These are phyloP conservation scores for Apotomis betuletana DNA, from an alignment of 2,888 invertebrate species.

Conservation along the genomic window DNA sequence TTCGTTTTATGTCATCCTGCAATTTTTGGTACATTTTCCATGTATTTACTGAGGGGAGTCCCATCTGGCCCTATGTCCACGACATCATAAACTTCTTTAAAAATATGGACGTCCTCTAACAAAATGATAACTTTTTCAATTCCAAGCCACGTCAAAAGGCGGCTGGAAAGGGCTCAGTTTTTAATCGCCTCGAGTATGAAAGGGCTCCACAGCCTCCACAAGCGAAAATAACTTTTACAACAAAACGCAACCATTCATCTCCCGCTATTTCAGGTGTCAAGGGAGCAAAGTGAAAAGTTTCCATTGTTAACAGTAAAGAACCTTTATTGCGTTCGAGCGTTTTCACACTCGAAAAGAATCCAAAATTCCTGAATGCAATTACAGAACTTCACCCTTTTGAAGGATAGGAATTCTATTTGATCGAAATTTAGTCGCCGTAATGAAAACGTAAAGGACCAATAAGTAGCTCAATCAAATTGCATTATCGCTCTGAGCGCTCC, in stretches of 20 bases:
- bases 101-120: background rate
- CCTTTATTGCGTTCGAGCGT: constrained; percentile 58
- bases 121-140: constrained; percentile 35
- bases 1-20: too few relatives aligned
- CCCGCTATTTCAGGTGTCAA: constrained; percentile 64
- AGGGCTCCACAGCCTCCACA: constrained; percentile 53
- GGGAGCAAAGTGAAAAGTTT: constrained; percentile 66
- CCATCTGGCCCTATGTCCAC: background rate
- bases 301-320: constrained; percentile 59
- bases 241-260: constrained; percentile 64
- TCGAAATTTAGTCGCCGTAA: constrained; percentile 66
- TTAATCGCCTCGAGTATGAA: constrained; percentile 64
- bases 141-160: constrained; percentile 23
- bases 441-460: constrained; percentile 78
- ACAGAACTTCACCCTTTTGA: constrained; percentile 48
- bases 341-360: constrained; percentile 57
- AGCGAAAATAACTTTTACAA: constrained; percentile 53
- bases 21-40: background rate
- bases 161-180: constrained; percentile 58
- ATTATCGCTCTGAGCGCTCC: constrained; percentile 70
- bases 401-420: constrained; percentile 49
- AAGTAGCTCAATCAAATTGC: constrained; percentile 78
- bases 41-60: background rate
- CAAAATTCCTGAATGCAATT: constrained; percentile 48
- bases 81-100: background rate